Base-by-base conservation (phyloP, 1,140 invertebrate species). In the Antheraea pernyi region DNA sequence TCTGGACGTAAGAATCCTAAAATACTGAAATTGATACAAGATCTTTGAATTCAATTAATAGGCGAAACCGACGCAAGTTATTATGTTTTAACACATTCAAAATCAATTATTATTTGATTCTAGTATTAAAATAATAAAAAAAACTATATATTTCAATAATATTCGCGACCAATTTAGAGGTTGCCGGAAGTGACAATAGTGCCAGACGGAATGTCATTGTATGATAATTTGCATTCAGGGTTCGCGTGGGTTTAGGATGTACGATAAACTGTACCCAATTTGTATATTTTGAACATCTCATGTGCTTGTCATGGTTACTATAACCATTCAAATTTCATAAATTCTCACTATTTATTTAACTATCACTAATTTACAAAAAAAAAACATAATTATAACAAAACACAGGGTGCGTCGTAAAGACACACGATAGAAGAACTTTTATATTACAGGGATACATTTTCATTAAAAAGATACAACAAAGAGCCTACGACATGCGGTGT, bases 191-290 rank as follows among this genome's bases (percentile, higher is more conserved):
- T 9, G 46, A 53, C 46, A 53, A 13, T 53, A 53, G 46, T 60
- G 19, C 18, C 59, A 60, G 59, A 60, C 73, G 76, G 76, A 80
- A 82, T 77, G 76, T 74, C 73, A 79, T 80, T 80, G 78, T 78
- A 71, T 75, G 78, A 80, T 80, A 80, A 82, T 82, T 75, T 53
- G 13, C 16, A 13, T 53, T 53, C 66, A 13, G 36, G 46, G 39
- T 19, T 16, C 18, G 72, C 68, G 80, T 79, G 74, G 80, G 74
- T 71, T 64, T 65, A 60, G 67, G 69, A 65, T n/a, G 39, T 69
- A 36, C 70, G 71, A 76, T 77, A 73, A 78, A 30, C 6, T 37
- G 22, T 16, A 53, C 13, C 13, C 46, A 53, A 6, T 16, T 16
- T 5, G 46, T 2, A 11, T 53, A 6, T 53, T 53, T n/a, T 53